A percentile compares a stretch with the other conserved stretches of the same genome.
These are phyloP conservation scores for Blera fallax DNA, from an alignment of 2,888 invertebrate species.

Conservation along the genomic window DNA sequence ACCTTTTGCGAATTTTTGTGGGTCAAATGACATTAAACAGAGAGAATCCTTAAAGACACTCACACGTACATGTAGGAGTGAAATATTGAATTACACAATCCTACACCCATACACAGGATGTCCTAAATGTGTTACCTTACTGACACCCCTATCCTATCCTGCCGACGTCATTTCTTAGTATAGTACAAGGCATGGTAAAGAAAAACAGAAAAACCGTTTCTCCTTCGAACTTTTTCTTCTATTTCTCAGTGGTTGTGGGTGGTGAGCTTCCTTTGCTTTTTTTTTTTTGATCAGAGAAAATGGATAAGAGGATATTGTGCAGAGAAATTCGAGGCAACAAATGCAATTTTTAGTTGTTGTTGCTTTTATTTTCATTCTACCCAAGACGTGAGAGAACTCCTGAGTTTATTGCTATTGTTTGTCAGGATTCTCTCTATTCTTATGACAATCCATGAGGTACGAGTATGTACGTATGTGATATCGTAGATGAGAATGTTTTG, in stretches of 20 bases:
- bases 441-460: constrained; percentile 10
- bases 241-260: not conserved
- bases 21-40: constrained; percentile 26
- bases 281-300: not conserved
- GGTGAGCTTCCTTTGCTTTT: not conserved
- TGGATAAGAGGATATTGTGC: constrained; percentile 27
- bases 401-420: constrained; percentile 26
- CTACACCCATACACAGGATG: not conserved
- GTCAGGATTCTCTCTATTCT: not conserved
- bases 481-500: constrained; percentile 15
- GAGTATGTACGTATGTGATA: not conserved
- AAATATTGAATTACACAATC: constrained; percentile 32
- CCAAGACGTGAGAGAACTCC: constrained; percentile 20
- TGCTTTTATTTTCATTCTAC: constrained; percentile 3
- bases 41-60: not conserved
- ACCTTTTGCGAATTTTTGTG: constrained; percentile 5
- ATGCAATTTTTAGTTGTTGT: constrained; percentile 45
- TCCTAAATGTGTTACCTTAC: constrained; percentile 16
- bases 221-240: not conserved
- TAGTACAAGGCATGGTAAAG: not conserved
- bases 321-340: constrained; percentile 17
- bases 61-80: not conserved
- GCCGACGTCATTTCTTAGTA: not conserved
- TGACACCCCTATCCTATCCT: not conserved
- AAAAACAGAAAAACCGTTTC: not conserved